phyloP scores from a whole-genome alignment of 2,113 vertebrate species.

The Triplophysa siluroides region DNA sequence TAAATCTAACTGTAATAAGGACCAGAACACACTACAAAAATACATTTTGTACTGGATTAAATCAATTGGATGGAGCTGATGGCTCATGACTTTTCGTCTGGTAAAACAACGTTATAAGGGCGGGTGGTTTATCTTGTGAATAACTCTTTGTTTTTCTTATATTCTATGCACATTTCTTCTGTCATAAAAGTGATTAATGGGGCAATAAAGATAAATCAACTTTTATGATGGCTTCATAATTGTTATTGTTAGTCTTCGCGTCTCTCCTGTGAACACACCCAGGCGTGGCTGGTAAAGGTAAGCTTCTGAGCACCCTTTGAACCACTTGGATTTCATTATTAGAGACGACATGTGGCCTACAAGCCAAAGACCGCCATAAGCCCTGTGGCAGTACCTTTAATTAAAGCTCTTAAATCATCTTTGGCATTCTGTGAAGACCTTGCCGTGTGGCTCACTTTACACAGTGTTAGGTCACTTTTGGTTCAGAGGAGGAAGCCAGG shows the following conservation, averaged over 20 bases:
- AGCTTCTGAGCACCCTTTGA: constrained; percentile 12
- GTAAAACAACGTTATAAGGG: not conserved
- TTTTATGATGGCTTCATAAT: not conserved
- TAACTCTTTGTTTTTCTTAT: not conserved
- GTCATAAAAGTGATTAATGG: constrained; percentile 3
- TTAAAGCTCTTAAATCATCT: constrained; percentile 35
- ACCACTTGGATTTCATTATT: constrained; percentile 11
- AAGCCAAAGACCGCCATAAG: constrained; percentile 12
- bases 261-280: not conserved
- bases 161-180: not conserved
- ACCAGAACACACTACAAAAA: too few relatives aligned
- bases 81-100: too few relatives aligned
- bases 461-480: not conserved
- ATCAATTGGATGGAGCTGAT: too few relatives aligned
- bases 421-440: not conserved
- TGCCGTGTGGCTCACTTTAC: not conserved
- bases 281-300: not conserved
- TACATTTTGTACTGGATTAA: too few relatives aligned
- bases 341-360: constrained; percentile 43
- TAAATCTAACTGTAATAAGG: too few relatives aligned
- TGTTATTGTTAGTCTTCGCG: not conserved
- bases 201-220: not conserved
- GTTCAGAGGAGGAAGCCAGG: not conserved
- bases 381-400: constrained; percentile 24
- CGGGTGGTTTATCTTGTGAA: not conserved